Evolutionary conservation across 2,113 vertebrate genomes (phyloP), one percentile per base, ranked within the genome.

Genomic region (Pachypanchax playfairii): DNA sequence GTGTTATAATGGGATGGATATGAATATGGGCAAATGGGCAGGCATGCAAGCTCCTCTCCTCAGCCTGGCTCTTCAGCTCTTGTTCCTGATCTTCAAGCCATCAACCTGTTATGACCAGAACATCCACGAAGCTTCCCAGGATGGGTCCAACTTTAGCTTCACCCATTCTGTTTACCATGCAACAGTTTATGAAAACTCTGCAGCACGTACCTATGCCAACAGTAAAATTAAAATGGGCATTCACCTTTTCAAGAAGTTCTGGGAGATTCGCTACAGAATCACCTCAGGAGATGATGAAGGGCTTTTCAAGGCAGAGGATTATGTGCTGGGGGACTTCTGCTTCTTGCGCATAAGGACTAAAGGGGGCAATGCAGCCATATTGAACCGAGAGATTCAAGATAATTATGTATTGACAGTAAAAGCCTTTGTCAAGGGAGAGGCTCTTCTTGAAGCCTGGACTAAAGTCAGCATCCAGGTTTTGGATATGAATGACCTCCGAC

Each of bases 401-500:
- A 95, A 90, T 81, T 98, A 98, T 91, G 92, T 96, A 86, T 90
- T 99, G 84, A 93, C 94, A 48, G 90, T 99, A 15, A 98, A 98
- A 88, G 97, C 95, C 15, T 93, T 94, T 22, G 92, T 99, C 36
- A 93, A 95, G 81, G 97, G 97, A 33, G 96, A 98, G 14, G 53
- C 75, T 64, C 91, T 94, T 51, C 87, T 96, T 64, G 97, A 99
- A 87, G 91, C 96, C 18, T 98, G 97, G 96, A 93, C 97, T 70
- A 98, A 96, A 93, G 95, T 99, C 72, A 96, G 86, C 52, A 87
- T 99, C 42, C 96, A 95, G 73, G 97, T 99, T 62, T 92, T 99
- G 82, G 97, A 99, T 83, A 98, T 98, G 95, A 99, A 99, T 53
- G 97, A 99, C 77, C 88, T 99, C n/a, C 91, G 97, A 36, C 97